Base-by-base conservation (phyloP, 2,113 vertebrate species). In the Spea bombifrons region DNA sequence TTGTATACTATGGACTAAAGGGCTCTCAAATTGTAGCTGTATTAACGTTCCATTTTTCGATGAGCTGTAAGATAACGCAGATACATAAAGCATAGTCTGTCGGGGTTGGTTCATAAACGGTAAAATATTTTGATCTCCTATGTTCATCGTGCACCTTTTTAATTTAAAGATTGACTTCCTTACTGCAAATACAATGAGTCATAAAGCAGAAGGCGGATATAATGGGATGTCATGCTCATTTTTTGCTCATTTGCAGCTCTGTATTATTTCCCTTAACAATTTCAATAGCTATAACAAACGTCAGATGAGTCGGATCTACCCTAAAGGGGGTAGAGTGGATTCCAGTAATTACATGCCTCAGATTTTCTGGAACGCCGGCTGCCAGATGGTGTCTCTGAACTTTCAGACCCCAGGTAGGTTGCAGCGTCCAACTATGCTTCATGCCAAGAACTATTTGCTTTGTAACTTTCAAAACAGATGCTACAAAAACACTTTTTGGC, bases 321-420 rank as follows among this genome's bases (percentile, higher is more conserved):
- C 97, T 87, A 99, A 99, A 94, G 97, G 97, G 87, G 97, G 97
- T 84, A 89, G 97, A 79, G 97, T 99, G 80, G 97, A 99, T 91
- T 99, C 97, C 94, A 98, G 95, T 94, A 99, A 99, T 95, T 99
- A 99, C 92, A 98, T 99, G 97, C 97, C 97, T 93, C 97, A 99
- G 89, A 99, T 99, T 95, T 99, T 99, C 96, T 99, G 97, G 97
- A 99, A 99, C 86, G 97, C 97, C 83, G 97, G 97, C 85, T 99
- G 97, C 96, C 97, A 99, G 96, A 99, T 99, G 97, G 97, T 99
- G 89, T 99, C 97, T 0, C 95, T 99, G 89, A 99, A 99, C 96
- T 99, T 95, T 93, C 97, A 99, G 91, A 99, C 96, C 90, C 95
- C 97, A 97, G 97, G 97, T 99, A 97, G 83, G 88, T 82, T 82